Base-by-base conservation (phyloP, 2,113 vertebrate genomes). In the Polypterus bichir region DNA sequence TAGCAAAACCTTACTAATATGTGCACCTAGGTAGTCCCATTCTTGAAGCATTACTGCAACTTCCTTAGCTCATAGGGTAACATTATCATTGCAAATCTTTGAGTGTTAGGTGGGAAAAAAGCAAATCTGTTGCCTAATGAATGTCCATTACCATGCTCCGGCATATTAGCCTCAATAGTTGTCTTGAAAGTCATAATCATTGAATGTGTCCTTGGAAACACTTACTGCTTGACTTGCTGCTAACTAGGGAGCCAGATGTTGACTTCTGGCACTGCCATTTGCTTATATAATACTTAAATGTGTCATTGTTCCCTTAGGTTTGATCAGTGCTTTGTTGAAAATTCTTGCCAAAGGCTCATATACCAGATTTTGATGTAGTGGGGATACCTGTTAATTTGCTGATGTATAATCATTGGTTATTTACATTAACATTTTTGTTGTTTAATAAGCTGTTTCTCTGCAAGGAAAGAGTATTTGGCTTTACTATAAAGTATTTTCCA, bases 331-430 rank as follows among this genome's bases (percentile, higher is more conserved):
- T 27, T 57, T 57, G 56, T 59, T 66, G 61, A 53, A 54, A 59
- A 57, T 46, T 59, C 51, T 61, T 51, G 62, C 54, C 62, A 6
- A 47, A 59, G 62, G 72, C 63, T 60, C 27, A 27, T 27, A 27
- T 27, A 27, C 27, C 27, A 56, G 54, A 55, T 59, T 61, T 68
- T 69, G 47, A 57, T 49, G 64, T 64, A 47, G 27, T 49, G 60
- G 53, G 44, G 62, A 60, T 64, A 57, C 62, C 65, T 59, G 67
- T 80, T 79, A 76, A 84, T 72, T 69, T 77, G 83, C 76, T 84
- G 81, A 83, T 79, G 81, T 84, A 85, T 85, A 81, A 87, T 87
- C 86, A 87, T 84, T 84, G 83, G 86, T 87, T 80, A 88, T 83
- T 80, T 83, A 75, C 27, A 27, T 1, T 27, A 27, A 27, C 27